Conservation (phyloP, 2,888 invertebrate species). For the Serrognathus titanus region DNA sequence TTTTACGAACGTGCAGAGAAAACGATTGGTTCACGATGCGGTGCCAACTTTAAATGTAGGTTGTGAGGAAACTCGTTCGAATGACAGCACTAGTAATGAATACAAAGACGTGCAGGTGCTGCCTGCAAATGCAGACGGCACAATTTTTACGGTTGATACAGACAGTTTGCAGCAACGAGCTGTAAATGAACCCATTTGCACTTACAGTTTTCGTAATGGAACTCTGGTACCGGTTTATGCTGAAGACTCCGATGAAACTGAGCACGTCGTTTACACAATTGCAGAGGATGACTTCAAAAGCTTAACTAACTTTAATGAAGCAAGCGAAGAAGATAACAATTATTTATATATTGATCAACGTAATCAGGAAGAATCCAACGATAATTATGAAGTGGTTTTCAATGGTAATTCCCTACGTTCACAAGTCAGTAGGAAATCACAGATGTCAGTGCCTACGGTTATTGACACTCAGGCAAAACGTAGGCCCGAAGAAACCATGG, state of each 20-base stretch:
- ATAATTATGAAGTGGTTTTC: constrained; percentile 18
- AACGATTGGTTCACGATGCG: constrained; percentile 55
- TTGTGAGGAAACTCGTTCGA: constrained; percentile 21
- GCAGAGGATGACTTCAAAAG: constrained; percentile 12
- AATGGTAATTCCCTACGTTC: constrained; percentile 12
- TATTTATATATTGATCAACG: constrained; percentile 13
- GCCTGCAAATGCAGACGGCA: constrained; percentile 42
- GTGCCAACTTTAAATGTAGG: constrained; percentile 53
- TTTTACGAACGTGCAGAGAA: constrained; percentile 55
- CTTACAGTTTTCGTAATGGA: constrained; percentile 41
- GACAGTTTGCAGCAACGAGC: constrained; percentile 32
- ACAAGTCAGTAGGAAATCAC: constrained; percentile 1
- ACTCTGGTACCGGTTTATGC: constrained; percentile 33
- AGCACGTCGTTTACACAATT: constrained; percentile 14
- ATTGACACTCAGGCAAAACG: background rate
- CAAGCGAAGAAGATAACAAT: background rate
- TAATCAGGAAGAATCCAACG: constrained; percentile 1
- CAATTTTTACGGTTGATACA: constrained; percentile 42
- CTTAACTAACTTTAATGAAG: constrained; percentile 6
- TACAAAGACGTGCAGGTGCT: constrained; percentile 35
- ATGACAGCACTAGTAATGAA: constrained; percentile 5
- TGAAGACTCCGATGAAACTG: constrained; percentile 11
- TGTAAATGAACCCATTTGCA: constrained; percentile 26
- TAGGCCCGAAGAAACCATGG: constrained; percentile 5
- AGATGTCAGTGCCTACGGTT: background rate